Percentiles rank a stretch among this genome's conserved stretches.
phyloP scores from a whole-genome alignment of 2,113 vertebrate species.

The Spermophilus dauricus region DNA sequence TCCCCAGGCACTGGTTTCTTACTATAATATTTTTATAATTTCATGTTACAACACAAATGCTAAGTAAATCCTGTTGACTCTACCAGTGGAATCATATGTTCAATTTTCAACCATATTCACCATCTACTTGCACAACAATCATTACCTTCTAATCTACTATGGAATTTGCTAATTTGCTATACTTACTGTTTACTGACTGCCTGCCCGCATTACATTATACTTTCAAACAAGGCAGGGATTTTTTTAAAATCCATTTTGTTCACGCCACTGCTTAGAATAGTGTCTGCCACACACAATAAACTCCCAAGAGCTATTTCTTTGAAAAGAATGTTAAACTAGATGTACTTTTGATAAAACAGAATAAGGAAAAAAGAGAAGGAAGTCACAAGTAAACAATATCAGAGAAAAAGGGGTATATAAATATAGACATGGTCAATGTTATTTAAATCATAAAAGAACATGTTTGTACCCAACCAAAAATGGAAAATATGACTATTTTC shows the following conservation, averaged over 20 bases:
- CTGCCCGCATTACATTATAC: not conserved
- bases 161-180: not conserved
- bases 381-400: slow-evolving; percentile 33
- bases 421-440: not conserved
- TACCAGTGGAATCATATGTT: not conserved
- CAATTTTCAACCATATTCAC: not conserved
- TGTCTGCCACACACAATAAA: not conserved
- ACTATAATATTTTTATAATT: too few relatives aligned
- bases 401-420: slow-evolving; percentile 23
- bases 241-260: not conserved
- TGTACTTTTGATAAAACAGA: slow-evolving; percentile 53
- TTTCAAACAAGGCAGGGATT: not conserved
- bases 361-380: slow-evolving; percentile 40
- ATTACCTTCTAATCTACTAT: not conserved
- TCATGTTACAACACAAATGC: not conserved
- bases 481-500: slow-evolving; percentile 25
- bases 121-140: not conserved
- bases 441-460: slow-evolving; percentile 39
- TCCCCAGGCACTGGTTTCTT: too few relatives aligned
- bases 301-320: not conserved
- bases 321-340: slow-evolving; percentile 55
- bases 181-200: not conserved
- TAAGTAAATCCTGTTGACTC: not conserved
- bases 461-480: slow-evolving; percentile 9
- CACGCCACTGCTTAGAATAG: not conserved